Evolutionary conservation across 2,113 vertebrate genomes (phyloP).

Genomic region (Cephalopterus ornatus): DNA sequence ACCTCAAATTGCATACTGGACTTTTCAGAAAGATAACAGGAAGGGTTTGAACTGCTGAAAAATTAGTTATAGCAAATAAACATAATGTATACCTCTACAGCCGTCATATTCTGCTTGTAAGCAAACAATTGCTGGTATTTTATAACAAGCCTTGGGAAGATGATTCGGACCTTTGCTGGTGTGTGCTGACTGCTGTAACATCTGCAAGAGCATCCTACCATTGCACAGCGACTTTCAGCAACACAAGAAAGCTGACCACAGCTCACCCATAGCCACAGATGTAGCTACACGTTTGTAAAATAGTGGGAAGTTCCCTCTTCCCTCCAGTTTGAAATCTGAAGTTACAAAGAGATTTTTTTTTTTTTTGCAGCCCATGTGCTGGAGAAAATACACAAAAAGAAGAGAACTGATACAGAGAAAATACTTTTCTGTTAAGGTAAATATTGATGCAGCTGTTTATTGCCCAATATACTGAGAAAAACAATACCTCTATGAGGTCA

Average conservation of each 20-base stretch:
- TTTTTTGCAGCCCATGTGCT: neutral
- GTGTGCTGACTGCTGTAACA: neutral
- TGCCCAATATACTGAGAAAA: neutral
- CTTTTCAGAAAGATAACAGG: neutral
- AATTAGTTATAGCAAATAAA: neutral
- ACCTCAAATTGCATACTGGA: neutral
- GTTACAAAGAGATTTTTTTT: neutral
- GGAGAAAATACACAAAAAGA: neutral
- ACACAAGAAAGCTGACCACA: neutral
- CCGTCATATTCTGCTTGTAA: neutral
- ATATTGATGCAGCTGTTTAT: slow-evolving; percentile 44
- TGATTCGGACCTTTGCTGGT: neutral
- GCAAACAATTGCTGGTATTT: neutral
- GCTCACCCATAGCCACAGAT: neutral
- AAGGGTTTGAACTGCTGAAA: neutral
- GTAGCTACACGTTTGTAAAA: neutral
- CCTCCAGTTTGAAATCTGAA: neutral
- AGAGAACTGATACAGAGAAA: neutral
- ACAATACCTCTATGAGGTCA: neutral
- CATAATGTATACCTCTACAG: neutral
- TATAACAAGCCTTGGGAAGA: neutral
- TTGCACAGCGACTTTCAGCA: neutral
- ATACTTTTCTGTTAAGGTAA: neutral
- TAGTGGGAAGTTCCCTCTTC: neutral
- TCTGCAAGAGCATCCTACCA: neutral